Evolutionary conservation across 37 sponge, comb jelly and placozoan species (phyloP).

Genomic region (Lycopodina hypogea): DNA sequence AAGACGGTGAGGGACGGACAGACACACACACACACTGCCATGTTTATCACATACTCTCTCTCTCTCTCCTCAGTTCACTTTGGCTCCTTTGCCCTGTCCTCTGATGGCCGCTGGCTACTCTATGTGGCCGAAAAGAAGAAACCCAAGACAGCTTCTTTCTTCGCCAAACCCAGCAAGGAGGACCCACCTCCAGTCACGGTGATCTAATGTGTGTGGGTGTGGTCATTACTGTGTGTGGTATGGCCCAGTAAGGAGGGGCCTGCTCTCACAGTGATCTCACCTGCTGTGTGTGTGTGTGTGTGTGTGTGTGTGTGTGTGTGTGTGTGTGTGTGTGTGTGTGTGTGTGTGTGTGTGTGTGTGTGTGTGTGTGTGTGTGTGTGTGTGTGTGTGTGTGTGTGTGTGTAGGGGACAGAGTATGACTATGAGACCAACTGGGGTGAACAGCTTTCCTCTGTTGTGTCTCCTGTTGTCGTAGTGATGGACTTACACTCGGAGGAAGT

Average conservation of each 20-base stretch:
- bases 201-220: neutral
- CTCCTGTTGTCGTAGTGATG: slow-evolving; percentile 75
- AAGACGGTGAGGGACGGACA: slow-evolving; percentile 37
- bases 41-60: neutral
- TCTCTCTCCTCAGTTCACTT: slow-evolving; percentile 24
- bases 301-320: too few species aligned
- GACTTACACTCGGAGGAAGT: slow-evolving; percentile 54
- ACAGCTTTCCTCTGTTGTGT: slow-evolving; percentile 52
- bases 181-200: slow-evolving; percentile 1
- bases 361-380: too few species aligned
- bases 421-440: slow-evolving; percentile 86
- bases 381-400: too few species aligned
- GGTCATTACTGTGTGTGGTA: neutral
- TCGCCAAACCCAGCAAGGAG: slow-evolving; percentile 30
- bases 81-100: slow-evolving; percentile 51
- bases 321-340: too few species aligned
- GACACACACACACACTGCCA: neutral
- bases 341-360: too few species aligned
- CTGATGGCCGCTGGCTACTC: slow-evolving; percentile 67
- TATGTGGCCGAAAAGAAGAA: slow-evolving; percentile 88
- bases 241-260: too few species aligned
- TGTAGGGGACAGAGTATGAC: slow-evolving; percentile 67
- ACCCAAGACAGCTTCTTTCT: slow-evolving; percentile 73
- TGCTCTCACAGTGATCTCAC: too few species aligned
- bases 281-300: too few species aligned